Conservation (phyloP, 1,140 invertebrate species). For the Aplysia californica region DNA sequence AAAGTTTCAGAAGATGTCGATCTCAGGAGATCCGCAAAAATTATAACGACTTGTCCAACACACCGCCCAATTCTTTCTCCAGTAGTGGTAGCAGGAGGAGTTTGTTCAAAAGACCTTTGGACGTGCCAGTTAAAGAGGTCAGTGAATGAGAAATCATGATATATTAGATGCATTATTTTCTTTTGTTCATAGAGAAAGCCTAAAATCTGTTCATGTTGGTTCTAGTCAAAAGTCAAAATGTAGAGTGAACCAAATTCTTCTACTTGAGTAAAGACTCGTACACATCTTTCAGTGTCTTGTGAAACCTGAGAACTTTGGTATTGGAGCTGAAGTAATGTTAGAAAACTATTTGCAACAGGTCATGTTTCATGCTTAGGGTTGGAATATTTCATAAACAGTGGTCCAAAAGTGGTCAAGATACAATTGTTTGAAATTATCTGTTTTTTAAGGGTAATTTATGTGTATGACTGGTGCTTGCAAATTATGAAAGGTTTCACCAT, state of each 20-base stretch:
- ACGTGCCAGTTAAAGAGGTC: not conserved
- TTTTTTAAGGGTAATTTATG: too few species aligned
- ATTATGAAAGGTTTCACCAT: too few species aligned
- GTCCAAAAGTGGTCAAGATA: too few species aligned
- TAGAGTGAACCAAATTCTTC: not conserved
- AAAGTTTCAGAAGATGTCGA: not conserved
- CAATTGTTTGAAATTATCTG: too few species aligned
- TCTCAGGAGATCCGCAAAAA: not conserved
- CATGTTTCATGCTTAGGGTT: too few species aligned
- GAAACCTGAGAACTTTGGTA: too few species aligned
- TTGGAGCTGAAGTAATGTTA: too few species aligned
- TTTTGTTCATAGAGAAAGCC: not conserved
- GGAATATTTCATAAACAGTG: too few species aligned
- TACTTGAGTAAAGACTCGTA: not conserved
- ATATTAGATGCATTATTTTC: not conserved
- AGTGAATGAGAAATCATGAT: not conserved
- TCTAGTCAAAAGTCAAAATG: not conserved
- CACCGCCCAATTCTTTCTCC: not conserved
- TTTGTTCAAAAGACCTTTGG: not conserved
- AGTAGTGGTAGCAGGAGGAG: too few species aligned
- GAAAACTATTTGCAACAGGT: too few species aligned
- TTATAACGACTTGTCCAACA: not conserved
- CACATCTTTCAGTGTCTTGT: too few species aligned
- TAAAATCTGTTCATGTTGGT: not conserved
- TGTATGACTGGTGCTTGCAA: too few species aligned